Conservation (phyloP, 2,888 invertebrate species). For the Pegoplata infirma region DNA sequence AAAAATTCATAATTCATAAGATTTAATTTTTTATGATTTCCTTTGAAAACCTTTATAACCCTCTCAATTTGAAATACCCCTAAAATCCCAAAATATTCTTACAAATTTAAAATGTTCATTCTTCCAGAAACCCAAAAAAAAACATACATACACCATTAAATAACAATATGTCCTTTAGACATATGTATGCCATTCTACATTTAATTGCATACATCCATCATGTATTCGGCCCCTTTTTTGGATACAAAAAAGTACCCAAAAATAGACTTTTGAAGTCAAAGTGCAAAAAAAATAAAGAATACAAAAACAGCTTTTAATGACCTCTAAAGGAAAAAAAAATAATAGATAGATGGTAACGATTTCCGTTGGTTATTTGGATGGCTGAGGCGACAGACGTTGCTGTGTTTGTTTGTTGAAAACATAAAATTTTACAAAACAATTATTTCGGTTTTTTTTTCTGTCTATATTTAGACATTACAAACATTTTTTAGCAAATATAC, state of each 20-base stretch:
- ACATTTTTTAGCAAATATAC: conserved; percentile 28
- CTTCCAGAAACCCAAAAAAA: no score
- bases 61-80: no score
- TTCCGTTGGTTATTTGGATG: not conserved
- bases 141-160: conserved; percentile 20
- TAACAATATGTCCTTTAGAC: conserved; percentile 24
- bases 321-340: conserved; percentile 33
- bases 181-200: conserved; percentile 20
- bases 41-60: no score
- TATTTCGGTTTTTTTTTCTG: conserved; percentile 20
- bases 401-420: not conserved
- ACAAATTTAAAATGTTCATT: no score
- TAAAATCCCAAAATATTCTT: no score
- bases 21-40: no score
- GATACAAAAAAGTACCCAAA: no score
- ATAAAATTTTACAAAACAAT: conserved; percentile 25
- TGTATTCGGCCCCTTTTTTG: not conserved
- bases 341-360: not conserved
- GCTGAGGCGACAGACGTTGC: not conserved
- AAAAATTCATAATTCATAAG: no score
- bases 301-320: conserved; percentile 12
- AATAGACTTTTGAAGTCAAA: conserved; percentile 12
- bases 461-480: conserved; percentile 15
- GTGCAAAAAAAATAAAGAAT: not conserved
- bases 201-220: conserved; percentile 40